Evolutionary conservation across 2,888 invertebrate genomes (phyloP).

Genomic region (Graphium colonna): DNA sequence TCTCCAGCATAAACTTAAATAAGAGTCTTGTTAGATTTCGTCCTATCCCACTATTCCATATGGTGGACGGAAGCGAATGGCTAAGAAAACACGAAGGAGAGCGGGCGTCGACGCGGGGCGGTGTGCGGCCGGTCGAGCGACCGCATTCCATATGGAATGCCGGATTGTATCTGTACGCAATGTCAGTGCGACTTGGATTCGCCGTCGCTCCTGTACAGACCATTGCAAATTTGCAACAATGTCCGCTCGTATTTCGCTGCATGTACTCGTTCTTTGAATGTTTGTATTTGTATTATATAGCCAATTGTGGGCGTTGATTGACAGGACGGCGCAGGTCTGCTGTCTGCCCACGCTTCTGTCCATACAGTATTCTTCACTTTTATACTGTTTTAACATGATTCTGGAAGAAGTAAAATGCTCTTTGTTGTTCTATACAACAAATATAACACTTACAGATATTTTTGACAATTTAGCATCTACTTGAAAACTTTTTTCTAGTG

Average conservation of each 20-base stretch:
- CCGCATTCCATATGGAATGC: constrained; percentile 78
- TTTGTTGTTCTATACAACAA: too few species aligned
- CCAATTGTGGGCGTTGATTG: constrained; percentile 37
- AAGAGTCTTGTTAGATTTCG: constrained; percentile 61
- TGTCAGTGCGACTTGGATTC: constrained; percentile 70
- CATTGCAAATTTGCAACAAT: constrained; percentile 38
- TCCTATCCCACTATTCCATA: constrained; percentile 69
- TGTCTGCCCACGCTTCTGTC: constrained; percentile 25
- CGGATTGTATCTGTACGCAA: constrained; percentile 75
- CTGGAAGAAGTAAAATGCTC: too few species aligned
- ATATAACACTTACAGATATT: too few species aligned
- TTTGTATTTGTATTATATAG: constrained; percentile 28
- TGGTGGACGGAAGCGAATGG: constrained; percentile 67
- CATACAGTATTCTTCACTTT: constrained; percentile 31
- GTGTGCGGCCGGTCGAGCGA: constrained; percentile 62
- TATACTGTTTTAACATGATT: constrained; percentile 1
- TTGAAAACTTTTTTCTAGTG: too few species aligned
- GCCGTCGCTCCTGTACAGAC: constrained; percentile 40
- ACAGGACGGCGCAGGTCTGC: constrained; percentile 47
- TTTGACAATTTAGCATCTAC: too few species aligned
- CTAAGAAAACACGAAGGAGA: constrained; percentile 71
- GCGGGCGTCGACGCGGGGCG: constrained; percentile 48
- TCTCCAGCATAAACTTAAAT: constrained; percentile 18
- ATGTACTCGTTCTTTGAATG: constrained; percentile 25
- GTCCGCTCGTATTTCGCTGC: constrained; percentile 29